Base-by-base conservation (phyloP, 1,140 invertebrate species). In the Pachyrhynchus sulphureomaculatus region DNA sequence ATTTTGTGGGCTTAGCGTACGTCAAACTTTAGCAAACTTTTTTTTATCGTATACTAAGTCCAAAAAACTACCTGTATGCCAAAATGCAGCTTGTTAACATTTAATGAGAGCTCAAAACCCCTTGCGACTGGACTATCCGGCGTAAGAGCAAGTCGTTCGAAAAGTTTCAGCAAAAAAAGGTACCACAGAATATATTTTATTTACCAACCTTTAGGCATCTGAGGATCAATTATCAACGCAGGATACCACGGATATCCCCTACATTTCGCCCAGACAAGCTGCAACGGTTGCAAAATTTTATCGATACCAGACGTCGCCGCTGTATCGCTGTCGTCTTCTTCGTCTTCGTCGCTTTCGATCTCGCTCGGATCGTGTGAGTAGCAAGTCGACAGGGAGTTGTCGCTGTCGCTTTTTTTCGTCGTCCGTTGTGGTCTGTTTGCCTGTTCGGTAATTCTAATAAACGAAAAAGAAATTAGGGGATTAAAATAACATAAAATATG, bases 241-340 rank as follows among this genome's bases (percentile, higher is more conserved):
- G 95, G 95, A 80, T 97, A 97, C 93, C 94, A 97, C 3, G 94
- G 94, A 79, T 96, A 96, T 2, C 94, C 95, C 59, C 94, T 84
- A 81, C 93, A 97, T 74, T 97, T 97, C 0, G 95, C 95, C 95
- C 95, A 98, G 1, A 98, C 95, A 6, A 97, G 82, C 75, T 96
- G 93, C 17, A 97, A 77, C 1, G 92, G 90, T 69, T 92, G 88
- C 26, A 93, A 72, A 59, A 66, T 73, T 37, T 74, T 74, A n/a
- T 72, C 70, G 15, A 63, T 44, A 33, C 49, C 41, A 20, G 52
- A 47, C 17, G 36, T 15, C 1, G 52, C 62, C 12, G 29, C 62
- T 9, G 55, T 62, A 8, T 66, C 62, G 8, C 66, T 66, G 32
- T 65, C 69, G 32, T 65, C 69, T 12, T 75, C 71, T n/a, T 53